Conservation (phyloP, 53 echinoderm and acorn worm species). For the Paelopatides confundens region DNA sequence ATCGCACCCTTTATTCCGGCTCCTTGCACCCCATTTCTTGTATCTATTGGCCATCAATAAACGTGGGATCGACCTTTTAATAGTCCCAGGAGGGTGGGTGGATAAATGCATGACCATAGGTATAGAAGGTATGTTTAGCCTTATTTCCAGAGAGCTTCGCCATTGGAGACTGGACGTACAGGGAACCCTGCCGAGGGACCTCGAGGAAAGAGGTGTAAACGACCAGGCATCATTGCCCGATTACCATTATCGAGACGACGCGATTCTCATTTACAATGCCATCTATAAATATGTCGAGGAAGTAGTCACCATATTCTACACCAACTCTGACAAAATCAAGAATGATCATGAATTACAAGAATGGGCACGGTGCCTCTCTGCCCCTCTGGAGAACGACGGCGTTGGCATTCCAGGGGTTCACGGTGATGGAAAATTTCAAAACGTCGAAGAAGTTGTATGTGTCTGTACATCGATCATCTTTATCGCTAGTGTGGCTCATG, state of each 20-base stretch:
- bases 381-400: slow-evolving; percentile 44
- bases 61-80: slow-evolving; percentile 39
- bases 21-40: slow-evolving; percentile 87
- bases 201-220: slow-evolving; percentile 76
- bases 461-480: slow-evolving; percentile 77
- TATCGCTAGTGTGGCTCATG: slow-evolving; percentile 77
- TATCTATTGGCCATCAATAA: slow-evolving; percentile 89
- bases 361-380: slow-evolving; percentile 62
- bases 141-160: slow-evolving; percentile 60
- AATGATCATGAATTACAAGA: slow-evolving; percentile 80
- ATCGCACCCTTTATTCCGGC: slow-evolving; percentile 86
- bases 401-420: slow-evolving; percentile 74
- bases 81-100: slow-evolving; percentile 70
- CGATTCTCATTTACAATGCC: slow-evolving; percentile 68
- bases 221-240: slow-evolving; percentile 75
- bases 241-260: slow-evolving; percentile 92
- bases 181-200: slow-evolving; percentile 78
- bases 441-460: slow-evolving; percentile 61
- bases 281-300: slow-evolving; percentile 54
- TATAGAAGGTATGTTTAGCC: slow-evolving; percentile 64
- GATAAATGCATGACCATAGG: slow-evolving; percentile 85
- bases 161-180: slow-evolving; percentile 78
- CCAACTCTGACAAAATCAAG: slow-evolving; percentile 45
- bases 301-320: slow-evolving; percentile 16
- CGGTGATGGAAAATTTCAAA: slow-evolving; percentile 67